These are phyloP conservation scores for Mobula birostris DNA, from an alignment of 2,113 vertebrate genomes.

Conservation along the genomic window DNA sequence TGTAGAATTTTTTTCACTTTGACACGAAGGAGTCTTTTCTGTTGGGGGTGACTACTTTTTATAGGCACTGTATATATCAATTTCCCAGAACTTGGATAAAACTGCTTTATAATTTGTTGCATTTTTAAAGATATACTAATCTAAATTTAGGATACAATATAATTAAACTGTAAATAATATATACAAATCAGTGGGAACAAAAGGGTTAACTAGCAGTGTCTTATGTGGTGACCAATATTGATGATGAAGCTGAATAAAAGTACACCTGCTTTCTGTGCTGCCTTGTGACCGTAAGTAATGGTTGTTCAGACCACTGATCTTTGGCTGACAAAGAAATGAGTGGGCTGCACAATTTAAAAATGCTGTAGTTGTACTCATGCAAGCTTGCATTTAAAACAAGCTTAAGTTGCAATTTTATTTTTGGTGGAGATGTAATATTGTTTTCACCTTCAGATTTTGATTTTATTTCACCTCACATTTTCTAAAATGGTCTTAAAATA, in stretches of 20 bases:
- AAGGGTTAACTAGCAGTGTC: background rate
- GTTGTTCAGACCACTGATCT: background rate
- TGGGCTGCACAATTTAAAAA: background rate
- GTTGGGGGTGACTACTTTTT: no score
- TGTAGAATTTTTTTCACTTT: no score
- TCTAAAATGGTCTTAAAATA: background rate
- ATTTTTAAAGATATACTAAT: background rate
- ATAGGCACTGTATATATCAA: no score
- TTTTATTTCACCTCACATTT: background rate
- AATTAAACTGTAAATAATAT: background rate
- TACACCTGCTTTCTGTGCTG: background rate
- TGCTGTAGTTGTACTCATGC: background rate
- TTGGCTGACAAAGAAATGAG: slow-evolving; percentile 17
- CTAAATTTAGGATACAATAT: background rate
- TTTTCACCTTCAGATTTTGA: background rate
- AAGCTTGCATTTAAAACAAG: background rate
- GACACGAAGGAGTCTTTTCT: no score
- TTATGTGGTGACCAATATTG: background rate
- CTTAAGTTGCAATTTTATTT: background rate
- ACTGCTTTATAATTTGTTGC: background rate
- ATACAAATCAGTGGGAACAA: background rate
- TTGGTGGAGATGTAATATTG: background rate
- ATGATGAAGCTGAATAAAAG: slow-evolving; percentile 15
- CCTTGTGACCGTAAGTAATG: slow-evolving; percentile 7
- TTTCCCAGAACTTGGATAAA: background rate